A percentile compares a stretch with the other conserved stretches of the same genome.
Conservation (phyloP, 2,888 invertebrate genomes). For the Merodon equestris region DNA sequence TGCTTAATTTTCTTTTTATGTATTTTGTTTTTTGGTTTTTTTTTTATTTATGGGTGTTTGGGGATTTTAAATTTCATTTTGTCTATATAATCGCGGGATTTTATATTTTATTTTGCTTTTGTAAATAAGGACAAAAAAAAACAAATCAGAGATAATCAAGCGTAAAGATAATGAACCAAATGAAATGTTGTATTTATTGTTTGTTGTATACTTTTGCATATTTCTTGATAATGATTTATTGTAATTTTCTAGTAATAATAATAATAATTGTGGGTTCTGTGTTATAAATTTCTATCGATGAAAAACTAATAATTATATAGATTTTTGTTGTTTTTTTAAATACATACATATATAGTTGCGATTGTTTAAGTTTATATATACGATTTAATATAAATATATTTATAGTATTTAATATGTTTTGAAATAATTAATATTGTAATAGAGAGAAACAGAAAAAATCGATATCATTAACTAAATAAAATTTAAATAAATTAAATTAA, state of each 20-base stretch:
- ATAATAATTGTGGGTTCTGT: slow-evolving; percentile 36
- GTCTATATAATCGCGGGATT: slow-evolving; percentile 63
- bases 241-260: no score
- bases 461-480: slow-evolving; percentile 43
- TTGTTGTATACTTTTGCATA: background rate
- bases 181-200: background rate
- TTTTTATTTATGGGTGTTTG: slow-evolving; percentile 75
- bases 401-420: slow-evolving; percentile 56
- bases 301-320: slow-evolving; percentile 56
- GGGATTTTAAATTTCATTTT: slow-evolving; percentile 74
- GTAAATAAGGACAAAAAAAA: slow-evolving; percentile 37
- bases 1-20: slow-evolving; percentile 68
- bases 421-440: slow-evolving; percentile 17
- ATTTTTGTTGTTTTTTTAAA: background rate
- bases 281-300: slow-evolving; percentile 50
- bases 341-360: slow-evolving; percentile 48
- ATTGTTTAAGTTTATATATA: slow-evolving; percentile 58
- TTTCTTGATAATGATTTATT: no score
- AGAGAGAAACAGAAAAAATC: slow-evolving; percentile 5
- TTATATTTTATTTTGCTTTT: slow-evolving; percentile 47
- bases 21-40: background rate
- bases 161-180: slow-evolving; percentile 26
- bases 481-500: slow-evolving; percentile 35
- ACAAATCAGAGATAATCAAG: slow-evolving; percentile 51
- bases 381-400: slow-evolving; percentile 69